Evolutionary conservation across 2,888 invertebrate species (phyloP).

Genomic region (Harpagoxenus sublaevis): DNA sequence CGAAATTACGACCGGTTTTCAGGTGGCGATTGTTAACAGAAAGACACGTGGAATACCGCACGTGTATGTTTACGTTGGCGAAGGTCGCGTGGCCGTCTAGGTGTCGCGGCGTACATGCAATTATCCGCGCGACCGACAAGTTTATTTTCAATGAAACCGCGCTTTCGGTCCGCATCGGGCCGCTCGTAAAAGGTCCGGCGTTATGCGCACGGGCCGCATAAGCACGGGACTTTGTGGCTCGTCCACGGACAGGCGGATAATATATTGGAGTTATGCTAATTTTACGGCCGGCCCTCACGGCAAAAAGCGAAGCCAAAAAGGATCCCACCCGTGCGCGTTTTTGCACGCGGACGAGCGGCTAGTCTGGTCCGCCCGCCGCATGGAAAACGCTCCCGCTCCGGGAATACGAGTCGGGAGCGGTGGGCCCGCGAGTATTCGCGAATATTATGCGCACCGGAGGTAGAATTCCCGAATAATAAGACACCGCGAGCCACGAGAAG

Average conservation of each 20-base stretch:
- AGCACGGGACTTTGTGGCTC: conserved; percentile 60
- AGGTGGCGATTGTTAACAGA: not conserved
- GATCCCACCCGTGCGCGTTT: conserved; percentile 56
- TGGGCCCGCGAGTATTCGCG: conserved; percentile 22
- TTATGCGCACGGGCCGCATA: conserved; percentile 52
- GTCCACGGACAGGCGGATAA: conserved; percentile 69
- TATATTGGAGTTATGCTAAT: conserved; percentile 82
- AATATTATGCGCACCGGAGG: conserved; percentile 59
- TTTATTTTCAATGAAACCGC: conserved; percentile 64
- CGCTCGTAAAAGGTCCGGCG: conserved; percentile 46
- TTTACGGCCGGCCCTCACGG: conserved; percentile 73
- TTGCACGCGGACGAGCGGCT: conserved; percentile 55
- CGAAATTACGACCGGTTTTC: not conserved
- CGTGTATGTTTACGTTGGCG: conserved; percentile 11
- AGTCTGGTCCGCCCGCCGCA: conserved; percentile 39
- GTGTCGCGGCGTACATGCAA: conserved; percentile 38
- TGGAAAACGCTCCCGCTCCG: conserved; percentile 57
- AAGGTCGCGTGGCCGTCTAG: conserved; percentile 51
- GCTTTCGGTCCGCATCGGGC: conserved; percentile 53
- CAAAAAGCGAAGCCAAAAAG: conserved; percentile 59
- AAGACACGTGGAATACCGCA: not conserved
- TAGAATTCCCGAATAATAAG: conserved; percentile 67
- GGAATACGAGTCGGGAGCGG: conserved; percentile 27
- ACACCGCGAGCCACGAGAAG: conserved; percentile 42
- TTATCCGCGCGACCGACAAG: conserved; percentile 48